phyloP scores from a whole-genome alignment of 2,888 invertebrate genomes.

The Coleophora deauratella region DNA sequence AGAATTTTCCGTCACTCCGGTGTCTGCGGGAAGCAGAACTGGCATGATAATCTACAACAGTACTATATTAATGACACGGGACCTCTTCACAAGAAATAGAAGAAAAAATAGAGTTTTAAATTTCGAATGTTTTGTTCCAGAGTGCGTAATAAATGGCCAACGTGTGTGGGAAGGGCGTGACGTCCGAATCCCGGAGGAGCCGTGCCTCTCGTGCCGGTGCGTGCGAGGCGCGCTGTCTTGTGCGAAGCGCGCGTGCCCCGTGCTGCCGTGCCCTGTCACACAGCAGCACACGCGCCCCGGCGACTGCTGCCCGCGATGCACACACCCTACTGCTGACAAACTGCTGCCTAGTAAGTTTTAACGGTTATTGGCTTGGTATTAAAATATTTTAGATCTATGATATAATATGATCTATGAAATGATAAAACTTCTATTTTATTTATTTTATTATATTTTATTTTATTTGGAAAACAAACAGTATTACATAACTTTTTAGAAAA shows the following conservation, averaged over 20 bases:
- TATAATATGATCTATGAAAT: no score
- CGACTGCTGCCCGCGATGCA: constrained; percentile 83
- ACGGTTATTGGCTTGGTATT: not conserved
- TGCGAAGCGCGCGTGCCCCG: constrained; percentile 90
- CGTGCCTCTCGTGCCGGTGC: constrained; percentile 89
- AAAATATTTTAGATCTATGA: not conserved
- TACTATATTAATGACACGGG: no score
- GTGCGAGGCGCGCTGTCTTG: constrained; percentile 82
- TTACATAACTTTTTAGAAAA: no score
- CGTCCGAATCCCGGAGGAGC: constrained; percentile 87
- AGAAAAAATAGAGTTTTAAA: no score
- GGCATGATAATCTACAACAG: no score
- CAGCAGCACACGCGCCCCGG: constrained; percentile 82
- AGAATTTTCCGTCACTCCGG: no score
- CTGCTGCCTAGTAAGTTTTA: constrained; percentile 63
- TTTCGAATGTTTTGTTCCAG: constrained; percentile 54
- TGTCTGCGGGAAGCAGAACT: no score
- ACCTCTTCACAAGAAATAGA: no score
- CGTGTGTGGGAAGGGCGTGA: constrained; percentile 86
- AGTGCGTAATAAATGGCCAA: constrained; percentile 88
- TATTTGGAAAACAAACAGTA: no score
- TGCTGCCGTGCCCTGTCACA: constrained; percentile 84
- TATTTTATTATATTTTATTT: no score
- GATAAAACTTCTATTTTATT: no score
- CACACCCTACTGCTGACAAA: constrained; percentile 63